These are phyloP conservation scores for Erpobdella octoculata DNA, from an alignment of 2,888 invertebrate genomes.

Conservation along the genomic window DNA sequence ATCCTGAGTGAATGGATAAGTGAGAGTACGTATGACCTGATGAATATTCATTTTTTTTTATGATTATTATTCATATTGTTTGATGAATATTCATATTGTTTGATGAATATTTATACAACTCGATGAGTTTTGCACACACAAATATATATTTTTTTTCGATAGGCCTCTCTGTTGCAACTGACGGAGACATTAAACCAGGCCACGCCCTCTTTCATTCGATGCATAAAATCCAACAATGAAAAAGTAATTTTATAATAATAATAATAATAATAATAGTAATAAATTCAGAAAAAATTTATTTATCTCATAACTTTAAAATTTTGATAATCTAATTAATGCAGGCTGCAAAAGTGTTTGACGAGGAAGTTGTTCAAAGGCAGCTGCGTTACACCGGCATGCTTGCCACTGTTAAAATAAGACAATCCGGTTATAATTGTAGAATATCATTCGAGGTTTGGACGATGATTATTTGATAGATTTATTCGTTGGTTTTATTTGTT, in stretches of 20 bases:
- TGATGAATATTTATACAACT: no score
- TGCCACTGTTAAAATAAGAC: constrained; percentile 85
- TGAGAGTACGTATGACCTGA: no score
- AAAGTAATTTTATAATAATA: constrained; percentile 58
- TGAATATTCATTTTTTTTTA: no score
- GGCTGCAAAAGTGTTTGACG: constrained; percentile 65
- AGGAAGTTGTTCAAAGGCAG: constrained; percentile 81
- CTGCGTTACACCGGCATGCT: constrained; percentile 91
- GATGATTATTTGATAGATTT: not conserved
- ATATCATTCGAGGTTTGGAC: constrained; percentile 67
- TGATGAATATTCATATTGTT: no score
- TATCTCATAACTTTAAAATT: not conserved
- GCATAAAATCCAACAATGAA: constrained; percentile 88
- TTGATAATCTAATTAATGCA: not conserved
- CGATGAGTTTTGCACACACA: no score
- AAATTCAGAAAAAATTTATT: not conserved
- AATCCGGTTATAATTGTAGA: constrained; percentile 88
- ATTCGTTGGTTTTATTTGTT: not conserved
- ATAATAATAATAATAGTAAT: not conserved
- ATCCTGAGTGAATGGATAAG: no score
- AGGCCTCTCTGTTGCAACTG: constrained; percentile 78
- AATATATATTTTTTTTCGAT: constrained; percentile 45
- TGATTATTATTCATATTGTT: no score
- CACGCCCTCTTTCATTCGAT: constrained; percentile 76
- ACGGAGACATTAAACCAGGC: constrained; percentile 88